Evolutionary conservation across 2,113 vertebrate species (phyloP), one percentile per base, ranked within the genome.

Genomic region (Falcunculus frontatus): DNA sequence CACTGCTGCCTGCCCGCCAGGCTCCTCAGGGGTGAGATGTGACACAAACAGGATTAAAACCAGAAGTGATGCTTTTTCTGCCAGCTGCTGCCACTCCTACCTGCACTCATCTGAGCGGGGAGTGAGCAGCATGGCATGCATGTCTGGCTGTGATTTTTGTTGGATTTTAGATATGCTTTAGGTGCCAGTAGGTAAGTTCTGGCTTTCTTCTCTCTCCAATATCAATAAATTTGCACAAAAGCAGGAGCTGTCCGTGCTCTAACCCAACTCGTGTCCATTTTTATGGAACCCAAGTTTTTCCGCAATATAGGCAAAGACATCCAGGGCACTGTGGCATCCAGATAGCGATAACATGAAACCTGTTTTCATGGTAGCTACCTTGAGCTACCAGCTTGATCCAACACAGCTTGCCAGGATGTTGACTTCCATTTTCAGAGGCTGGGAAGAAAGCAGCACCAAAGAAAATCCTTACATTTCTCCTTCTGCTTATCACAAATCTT

Each of bases 1-100:
- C 10, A 1, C 49, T 60, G 57, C 49, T 7, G 8, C 35, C 23
- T 14, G 18, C 10, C 14, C 0, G 0, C 16, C 53, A 41, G 26
- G 44, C n/a, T 77, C 29, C 80, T 80, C 68, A 9, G 0, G 2
- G 27, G 33, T 42, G 67, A 74, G 17, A 10, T 30, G 42, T 59
- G 23, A 44, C 42, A 50, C 1, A 3, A 56, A 69, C 3, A 11
- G 5, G 6, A 49, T 65, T 70, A 59, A 91, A 90, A 87, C 39
- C 35, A 91, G 20, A 42, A 57, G 17, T 26, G 42, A 29, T 50
- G 12, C 12, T 55, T 59, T 39, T 63, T 13, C 33, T 46, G 59
- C 42, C 60, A 63, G 55, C 60, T 77, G 63, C 49, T 87, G 55
- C 49, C 37, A 57, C 10, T 90, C 29, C 39, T 78, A 29, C 20